These are phyloP conservation scores for Bombus superbus DNA, from an alignment of 1,140 invertebrate species.

Conservation along the genomic window DNA sequence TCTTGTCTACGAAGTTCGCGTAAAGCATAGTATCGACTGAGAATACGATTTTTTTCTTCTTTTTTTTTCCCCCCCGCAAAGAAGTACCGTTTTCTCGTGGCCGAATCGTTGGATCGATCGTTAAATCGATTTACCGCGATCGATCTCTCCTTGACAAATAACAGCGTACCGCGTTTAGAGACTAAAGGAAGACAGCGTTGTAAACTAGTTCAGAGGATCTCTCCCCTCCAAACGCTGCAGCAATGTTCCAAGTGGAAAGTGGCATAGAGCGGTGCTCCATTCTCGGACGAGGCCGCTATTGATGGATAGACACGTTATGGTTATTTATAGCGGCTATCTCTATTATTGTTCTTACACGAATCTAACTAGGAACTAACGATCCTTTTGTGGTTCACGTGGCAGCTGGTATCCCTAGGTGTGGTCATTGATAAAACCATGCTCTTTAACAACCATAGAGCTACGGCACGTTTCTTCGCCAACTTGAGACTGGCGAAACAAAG, in stretches of 20 bases:
- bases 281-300: constrained; percentile 45
- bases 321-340: constrained; percentile 73
- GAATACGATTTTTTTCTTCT: not conserved
- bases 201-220: constrained; percentile 20
- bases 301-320: constrained; percentile 70
- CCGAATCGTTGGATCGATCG: not conserved
- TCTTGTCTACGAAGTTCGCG: too few relatives aligned
- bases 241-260: constrained; percentile 22
- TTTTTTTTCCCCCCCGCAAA: too few relatives aligned
- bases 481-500: constrained; percentile 52
- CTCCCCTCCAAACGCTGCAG: not conserved
- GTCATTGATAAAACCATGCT: constrained; percentile 67
- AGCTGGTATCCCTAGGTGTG: constrained; percentile 64
- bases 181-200: not conserved
- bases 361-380: constrained; percentile 55
- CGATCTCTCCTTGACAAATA: constrained; percentile 3
- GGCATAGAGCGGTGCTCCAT: constrained; percentile 10
- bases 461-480: constrained; percentile 3
- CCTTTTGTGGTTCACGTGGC: constrained; percentile 54
- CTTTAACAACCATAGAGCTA: constrained; percentile 40
- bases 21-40: not conserved
- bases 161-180: not conserved
- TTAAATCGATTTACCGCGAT: constrained; percentile 7
- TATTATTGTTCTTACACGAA: constrained; percentile 72
- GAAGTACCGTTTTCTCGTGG: not conserved